These are phyloP conservation scores for Myzus persicae DNA, from an alignment of 1,140 invertebrate species.

Conservation along the genomic window DNA sequence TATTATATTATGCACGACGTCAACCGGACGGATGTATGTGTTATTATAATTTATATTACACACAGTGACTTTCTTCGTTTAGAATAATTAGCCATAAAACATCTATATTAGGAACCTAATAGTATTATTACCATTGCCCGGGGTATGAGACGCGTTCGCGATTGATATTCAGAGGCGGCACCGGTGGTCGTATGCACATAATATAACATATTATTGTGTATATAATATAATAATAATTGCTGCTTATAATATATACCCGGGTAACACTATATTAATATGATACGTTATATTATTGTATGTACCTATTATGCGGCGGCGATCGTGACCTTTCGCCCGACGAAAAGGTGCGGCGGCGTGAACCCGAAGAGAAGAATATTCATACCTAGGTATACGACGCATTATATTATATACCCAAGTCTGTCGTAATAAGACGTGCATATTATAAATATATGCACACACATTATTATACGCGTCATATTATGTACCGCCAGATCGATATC, in stretches of 20 bases:
- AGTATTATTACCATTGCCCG: not conserved
- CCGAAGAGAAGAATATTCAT: not conserved
- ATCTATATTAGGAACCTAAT: not conserved
- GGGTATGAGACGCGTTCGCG: not conserved
- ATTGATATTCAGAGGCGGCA: not conserved
- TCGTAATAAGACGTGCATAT: not conserved
- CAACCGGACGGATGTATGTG: not conserved
- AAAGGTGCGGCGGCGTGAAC: not conserved
- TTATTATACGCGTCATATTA: not conserved
- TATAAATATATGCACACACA: not conserved
- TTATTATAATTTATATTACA: not conserved
- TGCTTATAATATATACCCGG: not conserved
- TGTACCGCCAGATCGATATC: not conserved
- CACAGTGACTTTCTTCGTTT: not conserved
- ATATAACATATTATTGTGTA: not conserved
- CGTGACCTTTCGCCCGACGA: not conserved
- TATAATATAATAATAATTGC: not conserved
- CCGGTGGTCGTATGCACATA: not conserved
- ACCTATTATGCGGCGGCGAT: not conserved
- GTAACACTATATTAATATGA: not conserved
- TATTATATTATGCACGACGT: not conserved
- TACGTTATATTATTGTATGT: slow-evolving; percentile 1
- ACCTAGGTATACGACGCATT: not conserved
- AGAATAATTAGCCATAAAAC: not conserved
- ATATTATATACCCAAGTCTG: not conserved